Percentiles rank a stretch among this genome's conserved stretches.
Conservation (phyloP, 2,797 vertebrate species). For the Notamacropus eugenii region DNA sequence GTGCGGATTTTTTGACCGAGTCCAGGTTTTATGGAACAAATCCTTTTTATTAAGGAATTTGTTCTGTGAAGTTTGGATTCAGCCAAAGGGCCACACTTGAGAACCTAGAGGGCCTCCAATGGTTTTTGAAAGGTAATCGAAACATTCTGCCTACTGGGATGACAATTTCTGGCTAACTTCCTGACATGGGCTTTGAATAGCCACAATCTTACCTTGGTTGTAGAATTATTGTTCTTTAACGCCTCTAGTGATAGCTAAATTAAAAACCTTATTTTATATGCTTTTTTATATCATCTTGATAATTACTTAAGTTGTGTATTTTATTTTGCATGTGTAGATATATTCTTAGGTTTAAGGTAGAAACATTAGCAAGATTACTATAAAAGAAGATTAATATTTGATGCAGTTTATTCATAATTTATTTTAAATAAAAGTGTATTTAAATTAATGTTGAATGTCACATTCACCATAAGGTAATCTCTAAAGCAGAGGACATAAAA, state of each 20-base stretch:
- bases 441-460: constrained; percentile 40
- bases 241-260: neutral
- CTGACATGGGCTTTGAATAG: neutral
- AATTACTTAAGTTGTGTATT: neutral
- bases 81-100: too few relatives aligned
- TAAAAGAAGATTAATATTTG: neutral
- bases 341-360: neutral
- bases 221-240: neutral
- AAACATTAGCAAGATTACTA: neutral
- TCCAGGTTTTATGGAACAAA: too few relatives aligned
- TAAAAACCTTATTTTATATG: neutral
- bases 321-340: constrained; percentile 14
- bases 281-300: neutral
- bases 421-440: constrained; percentile 27
- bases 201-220: neutral
- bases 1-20: too few relatives aligned
- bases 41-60: too few relatives aligned
- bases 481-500: constrained; percentile 29
- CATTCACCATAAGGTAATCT: neutral
- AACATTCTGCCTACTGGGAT: neutral
- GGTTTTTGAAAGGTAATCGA: neutral
- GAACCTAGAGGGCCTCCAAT: too few relatives aligned
- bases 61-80: too few relatives aligned
- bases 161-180: neutral
- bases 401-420: constrained; percentile 22